Percentiles rank a stretch among this genome's conserved stretches.
phyloP scores from a whole-genome alignment of 2,113 vertebrate species.

The Natator depressus region DNA sequence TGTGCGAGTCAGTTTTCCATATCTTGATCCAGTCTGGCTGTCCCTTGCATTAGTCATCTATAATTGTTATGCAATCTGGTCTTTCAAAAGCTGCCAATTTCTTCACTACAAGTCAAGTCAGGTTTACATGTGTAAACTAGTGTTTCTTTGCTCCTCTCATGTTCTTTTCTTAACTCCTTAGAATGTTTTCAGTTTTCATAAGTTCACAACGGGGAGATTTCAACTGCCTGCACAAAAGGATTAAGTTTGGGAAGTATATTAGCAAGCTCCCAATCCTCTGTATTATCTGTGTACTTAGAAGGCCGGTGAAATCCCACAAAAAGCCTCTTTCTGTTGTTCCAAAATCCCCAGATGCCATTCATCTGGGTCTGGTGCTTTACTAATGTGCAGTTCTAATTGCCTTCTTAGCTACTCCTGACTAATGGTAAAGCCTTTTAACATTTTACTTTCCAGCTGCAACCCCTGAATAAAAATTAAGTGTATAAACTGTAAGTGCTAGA shows the following conservation, averaged over 20 bases:
- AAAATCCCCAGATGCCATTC: neutral
- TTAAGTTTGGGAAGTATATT: neutral
- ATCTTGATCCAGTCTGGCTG: fast-evolving
- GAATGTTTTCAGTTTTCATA: neutral
- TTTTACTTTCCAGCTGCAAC: constrained; percentile 39
- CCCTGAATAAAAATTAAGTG: neutral
- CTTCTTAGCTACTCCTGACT: constrained; percentile 21
- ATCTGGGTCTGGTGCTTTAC: neutral
- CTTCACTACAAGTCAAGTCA: neutral
- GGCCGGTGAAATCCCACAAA: neutral
- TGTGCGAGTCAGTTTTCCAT: neutral
- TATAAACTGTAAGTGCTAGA: neutral
- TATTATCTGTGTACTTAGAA: neutral
- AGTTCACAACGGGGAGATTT: neutral
- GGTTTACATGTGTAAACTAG: neutral
- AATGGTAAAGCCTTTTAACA: constrained; percentile 36
- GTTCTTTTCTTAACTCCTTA: fast-evolving
- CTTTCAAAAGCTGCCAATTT: neutral
- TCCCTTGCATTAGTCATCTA: neutral
- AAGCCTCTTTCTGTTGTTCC: neutral
- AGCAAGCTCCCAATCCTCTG: neutral
- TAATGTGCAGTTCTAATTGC: constrained; percentile 36
- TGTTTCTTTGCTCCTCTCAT: neutral
- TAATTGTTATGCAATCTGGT: neutral
- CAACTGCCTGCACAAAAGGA: fast-evolving